Evolutionary conservation across 2,797 vertebrate species (phyloP), one percentile per base, ranked within the genome.

Genomic region (Peromyscus attwateri): DNA sequence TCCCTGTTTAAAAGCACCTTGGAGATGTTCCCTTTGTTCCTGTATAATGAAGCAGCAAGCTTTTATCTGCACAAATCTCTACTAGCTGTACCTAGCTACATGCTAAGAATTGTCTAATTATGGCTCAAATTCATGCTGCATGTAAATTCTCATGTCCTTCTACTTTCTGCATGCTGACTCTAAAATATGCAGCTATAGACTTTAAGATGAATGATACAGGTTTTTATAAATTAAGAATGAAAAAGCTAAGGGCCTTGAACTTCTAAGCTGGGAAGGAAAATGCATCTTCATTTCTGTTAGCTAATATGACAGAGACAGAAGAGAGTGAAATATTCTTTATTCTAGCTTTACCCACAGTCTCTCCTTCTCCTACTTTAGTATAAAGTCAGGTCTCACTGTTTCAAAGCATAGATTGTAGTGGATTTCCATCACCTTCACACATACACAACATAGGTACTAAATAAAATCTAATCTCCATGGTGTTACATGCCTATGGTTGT

Each of bases 41-140:
- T 37, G 9, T 6, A 40, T 29, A 31, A 57, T 73, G 25, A 57
- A 57, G 27, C n/a, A 73, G 2, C 34, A 57, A 87, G 37, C 9
- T 57, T 87, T 73, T 27, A 88, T 71, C 34, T 73, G 8, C 11
- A 40, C 49, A 37, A 40, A 27, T 40, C 49, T 88, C 1, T 88
- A 27, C 11, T 25, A 40, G 40, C 4, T 25, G 10, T 29, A 40
- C 4, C 52, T 40, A 25, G 12, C 46, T 14, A 37, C 7, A 52
- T 46, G 77, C 89, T 79, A 87, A 76, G 2, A 62, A 90, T 62
- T 31, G 80, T 46, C 79, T 76, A 71, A 89, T 79, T 64, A 13
- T 57, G 40, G 31, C 4, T 96, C 9, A 21, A 37, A 83, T 83
- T 34, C 31, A 83, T 23, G 2, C 2, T 87, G 34, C 64, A 1